A percentile compares a stretch with the other conserved stretches of the same genome.
phyloP scores from a whole-genome alignment of 1,140 invertebrate genomes.

The Mizuhopecten yessoensis region DNA sequence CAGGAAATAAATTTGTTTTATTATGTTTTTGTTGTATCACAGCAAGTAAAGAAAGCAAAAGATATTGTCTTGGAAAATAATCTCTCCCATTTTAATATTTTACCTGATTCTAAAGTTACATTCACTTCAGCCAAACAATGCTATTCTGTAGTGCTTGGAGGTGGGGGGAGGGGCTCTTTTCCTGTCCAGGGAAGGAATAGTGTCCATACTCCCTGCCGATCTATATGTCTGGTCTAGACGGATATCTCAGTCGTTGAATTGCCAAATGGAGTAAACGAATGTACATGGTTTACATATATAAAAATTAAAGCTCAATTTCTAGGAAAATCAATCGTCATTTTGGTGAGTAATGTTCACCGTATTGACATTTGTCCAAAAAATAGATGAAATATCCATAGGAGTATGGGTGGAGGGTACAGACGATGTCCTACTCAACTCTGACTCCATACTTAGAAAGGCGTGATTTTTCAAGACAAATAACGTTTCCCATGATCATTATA shows the following conservation, averaged over 20 bases:
- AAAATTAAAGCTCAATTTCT: conserved; percentile 39
- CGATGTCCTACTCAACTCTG: not conserved
- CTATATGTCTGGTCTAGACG: conserved; percentile 2
- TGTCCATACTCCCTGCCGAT: not conserved
- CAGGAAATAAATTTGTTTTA: too few species aligned
- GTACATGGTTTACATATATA: conserved; percentile 39
- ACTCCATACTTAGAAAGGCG: not conserved
- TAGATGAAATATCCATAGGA: not conserved
- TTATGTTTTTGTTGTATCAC: too few species aligned
- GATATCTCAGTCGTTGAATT: conserved; percentile 34
- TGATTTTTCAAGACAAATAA: conserved; percentile 33
- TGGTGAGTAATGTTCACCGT: not conserved
- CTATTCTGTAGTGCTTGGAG: not conserved
- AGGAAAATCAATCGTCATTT: conserved; percentile 35
- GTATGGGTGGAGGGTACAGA: conserved; percentile 4
- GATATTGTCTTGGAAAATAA: too few species aligned
- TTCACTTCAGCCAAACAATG: not conserved
- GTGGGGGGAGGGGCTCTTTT: not conserved
- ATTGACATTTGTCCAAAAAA: conserved; percentile 39
- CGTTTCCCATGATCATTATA: conserved; percentile 22
- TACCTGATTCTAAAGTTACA: not conserved
- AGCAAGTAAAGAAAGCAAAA: too few species aligned
- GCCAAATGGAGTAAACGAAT: conserved; percentile 26
- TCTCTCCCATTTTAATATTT: not conserved
- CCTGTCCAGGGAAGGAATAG: not conserved